Evolutionary conservation across 2,888 invertebrate species (phyloP), one percentile per base, ranked within the genome.

Genomic region (Nymphalis urticae): DNA sequence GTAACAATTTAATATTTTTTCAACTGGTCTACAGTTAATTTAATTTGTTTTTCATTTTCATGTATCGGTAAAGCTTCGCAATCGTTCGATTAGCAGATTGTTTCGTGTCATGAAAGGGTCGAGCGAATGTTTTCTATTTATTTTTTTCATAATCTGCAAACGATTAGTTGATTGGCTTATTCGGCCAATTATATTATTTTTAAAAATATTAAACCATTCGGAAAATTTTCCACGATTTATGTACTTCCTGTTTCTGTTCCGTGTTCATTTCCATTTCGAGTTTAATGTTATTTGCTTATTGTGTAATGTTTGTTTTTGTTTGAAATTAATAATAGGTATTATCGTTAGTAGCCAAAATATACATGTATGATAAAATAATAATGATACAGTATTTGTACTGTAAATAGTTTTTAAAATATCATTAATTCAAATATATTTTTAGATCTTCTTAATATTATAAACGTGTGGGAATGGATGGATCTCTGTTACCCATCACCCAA

Each of bases 41-140:
- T 72, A 71, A 71, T 73, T 73, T 65, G 16, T n/a, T 76, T 78
- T 54, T 42, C 7, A 8, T 58, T 58, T 58, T 77, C 74, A 72
- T 69, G 74, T 75, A 73, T 75, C 65, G 71, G 69, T 36, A 62
- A 19, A 56, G 54, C 54, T 75, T 73, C 74, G 81, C 72, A 54
- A 54, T 27, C 56, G 66, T 72, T 81, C 82, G 81, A 82, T 85
- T 82, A 81, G 76, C 64, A 80, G 79, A 81, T 78, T 79, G 80
- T 81, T 75, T 74, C 77, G 73, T 77, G 19, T 58, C 78, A 75
- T 76, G 68, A 77, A 81, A 81, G 80, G 79, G 79, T 74, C 61
- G 36, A 48, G 59, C 19, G 53, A 53, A 62, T 64, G 61, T 63
- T 71, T 69, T 56, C 32, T 56, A 32, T 56, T 56, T 62, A 51